Evolutionary conservation across 2,797 vertebrate species (phyloP).

Genomic region (Columba guinea): DNA sequence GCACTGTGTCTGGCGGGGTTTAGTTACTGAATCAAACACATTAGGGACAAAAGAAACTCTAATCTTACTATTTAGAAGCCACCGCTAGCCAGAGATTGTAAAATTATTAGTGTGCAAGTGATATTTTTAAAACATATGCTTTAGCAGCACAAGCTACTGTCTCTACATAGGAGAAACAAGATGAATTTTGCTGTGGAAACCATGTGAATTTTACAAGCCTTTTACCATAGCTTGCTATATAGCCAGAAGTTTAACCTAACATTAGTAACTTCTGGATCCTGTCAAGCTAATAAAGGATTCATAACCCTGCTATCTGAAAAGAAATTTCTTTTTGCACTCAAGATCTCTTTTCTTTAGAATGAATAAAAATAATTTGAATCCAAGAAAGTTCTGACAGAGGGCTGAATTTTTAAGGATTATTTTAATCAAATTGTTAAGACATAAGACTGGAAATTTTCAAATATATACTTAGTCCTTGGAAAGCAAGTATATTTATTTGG

Average conservation of each 20-base stretch:
- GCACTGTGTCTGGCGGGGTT: neutral
- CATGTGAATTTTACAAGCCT: neutral
- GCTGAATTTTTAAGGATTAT: neutral
- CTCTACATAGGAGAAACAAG: neutral
- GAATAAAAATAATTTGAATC: neutral
- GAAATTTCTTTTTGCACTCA: neutral
- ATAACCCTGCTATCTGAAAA: neutral
- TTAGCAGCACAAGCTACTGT: neutral
- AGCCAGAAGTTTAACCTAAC: neutral
- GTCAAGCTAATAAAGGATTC: neutral
- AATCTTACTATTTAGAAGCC: slow-evolving; percentile 45
- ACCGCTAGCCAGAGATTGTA: neutral
- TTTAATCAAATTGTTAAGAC: neutral
- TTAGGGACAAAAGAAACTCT: slow-evolving; percentile 35
- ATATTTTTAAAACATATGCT: neutral
- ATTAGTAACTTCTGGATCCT: neutral
- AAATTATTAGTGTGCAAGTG: neutral
- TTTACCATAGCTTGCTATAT: neutral
- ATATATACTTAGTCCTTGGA: neutral
- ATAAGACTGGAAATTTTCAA: neutral
- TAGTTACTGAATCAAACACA: neutral
- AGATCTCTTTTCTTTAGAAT: neutral
- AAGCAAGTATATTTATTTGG: neutral
- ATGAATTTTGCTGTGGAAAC: neutral
- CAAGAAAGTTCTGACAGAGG: neutral